A percentile compares a stretch with the other conserved stretches of the same genome.
Evolutionary conservation across 2,113 vertebrate species (phyloP).

Genomic region (Eupsittula cactorum): DNA sequence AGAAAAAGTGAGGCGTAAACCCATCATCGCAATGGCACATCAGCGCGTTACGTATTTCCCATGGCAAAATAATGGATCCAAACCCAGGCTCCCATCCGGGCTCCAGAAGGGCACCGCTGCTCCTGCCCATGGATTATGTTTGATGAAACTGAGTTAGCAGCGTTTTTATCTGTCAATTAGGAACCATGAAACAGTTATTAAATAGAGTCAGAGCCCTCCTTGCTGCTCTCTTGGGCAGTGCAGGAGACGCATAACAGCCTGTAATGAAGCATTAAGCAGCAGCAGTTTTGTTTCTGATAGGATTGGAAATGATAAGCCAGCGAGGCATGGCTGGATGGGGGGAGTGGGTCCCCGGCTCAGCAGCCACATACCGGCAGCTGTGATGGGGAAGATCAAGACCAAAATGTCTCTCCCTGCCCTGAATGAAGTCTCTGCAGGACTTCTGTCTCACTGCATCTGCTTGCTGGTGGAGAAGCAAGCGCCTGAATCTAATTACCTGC

Average conservation of each 20-base stretch:
- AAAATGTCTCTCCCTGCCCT: background rate
- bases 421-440: background rate
- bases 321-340: background rate
- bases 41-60: background rate
- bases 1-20: background rate
- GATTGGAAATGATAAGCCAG: conserved; percentile 65
- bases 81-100: background rate
- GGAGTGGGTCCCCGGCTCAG: background rate
- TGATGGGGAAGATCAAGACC: background rate
- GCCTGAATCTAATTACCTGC: conserved; percentile 9
- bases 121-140: conserved; percentile 59
- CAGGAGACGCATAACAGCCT: conserved; percentile 55
- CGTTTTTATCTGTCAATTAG: conserved; percentile 73
- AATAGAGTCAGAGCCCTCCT: conserved; percentile 60
- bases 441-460: background rate
- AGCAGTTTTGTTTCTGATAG: conserved; percentile 69
- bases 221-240: conserved; percentile 43
- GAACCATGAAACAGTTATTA: conserved; percentile 68
- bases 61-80: conserved; percentile 28
- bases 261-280: conserved; percentile 67
- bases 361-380: background rate
- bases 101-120: conserved; percentile 8
- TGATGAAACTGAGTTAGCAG: conserved; percentile 61
- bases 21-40: rapidly evolving
- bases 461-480: background rate